phyloP scores from a whole-genome alignment of 2,113 vertebrate species.

The Heterocephalus glaber region DNA sequence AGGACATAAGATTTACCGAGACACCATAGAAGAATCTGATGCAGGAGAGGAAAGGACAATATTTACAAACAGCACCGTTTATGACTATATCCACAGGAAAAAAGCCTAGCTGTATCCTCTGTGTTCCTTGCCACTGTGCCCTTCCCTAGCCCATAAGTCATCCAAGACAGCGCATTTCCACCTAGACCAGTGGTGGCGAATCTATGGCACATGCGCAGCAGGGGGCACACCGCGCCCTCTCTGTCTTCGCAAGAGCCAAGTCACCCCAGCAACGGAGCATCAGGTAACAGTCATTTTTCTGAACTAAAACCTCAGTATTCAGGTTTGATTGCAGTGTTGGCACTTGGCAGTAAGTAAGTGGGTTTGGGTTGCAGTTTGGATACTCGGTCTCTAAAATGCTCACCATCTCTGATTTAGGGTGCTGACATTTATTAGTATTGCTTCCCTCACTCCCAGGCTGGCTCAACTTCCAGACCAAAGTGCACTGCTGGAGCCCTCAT shows the following conservation, averaged over 20 bases:
- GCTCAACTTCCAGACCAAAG: neutral
- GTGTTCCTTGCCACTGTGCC: neutral
- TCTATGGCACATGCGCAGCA: neutral
- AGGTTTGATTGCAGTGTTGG: neutral
- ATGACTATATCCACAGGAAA: neutral
- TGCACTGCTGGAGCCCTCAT: neutral
- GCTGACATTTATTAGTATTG: neutral
- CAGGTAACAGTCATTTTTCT: neutral
- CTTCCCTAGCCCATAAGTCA: neutral
- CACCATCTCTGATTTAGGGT: neutral
- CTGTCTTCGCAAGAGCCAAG: neutral
- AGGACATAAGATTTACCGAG: neutral
- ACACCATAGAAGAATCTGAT: neutral
- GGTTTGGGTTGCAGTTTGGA: neutral
- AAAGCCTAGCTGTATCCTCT: neutral
- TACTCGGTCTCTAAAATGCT: neutral
- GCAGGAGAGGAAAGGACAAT: neutral
- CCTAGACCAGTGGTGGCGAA: neutral
- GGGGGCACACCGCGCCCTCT: neutral
- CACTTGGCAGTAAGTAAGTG: neutral
- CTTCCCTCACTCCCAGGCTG: neutral
- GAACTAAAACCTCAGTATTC: neutral
- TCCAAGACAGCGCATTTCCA: neutral
- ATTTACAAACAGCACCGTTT: neutral
- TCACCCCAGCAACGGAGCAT: neutral